phyloP scores from a whole-genome alignment of 2,113 vertebrate genomes.

The Sus scrofa region T2T-Sscrofa CM000812.6:29671001-29671500 shows the following conservation, averaged over 20 bases:
- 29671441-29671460: slow-evolving; percentile 58
- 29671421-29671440: slow-evolving; percentile 49
- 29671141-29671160: slow-evolving; percentile 48
- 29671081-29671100: slow-evolving; percentile 9
- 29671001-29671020: not conserved
- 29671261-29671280: slow-evolving; percentile 19
- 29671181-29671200: not conserved
- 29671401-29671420: slow-evolving; percentile 57
- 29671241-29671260: slow-evolving; percentile 1
- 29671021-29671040: slow-evolving; percentile 22
- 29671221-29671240: slow-evolving; percentile 27
- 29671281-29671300: slow-evolving; percentile 15
- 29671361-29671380: slow-evolving; percentile 68
- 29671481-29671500: slow-evolving; percentile 73
- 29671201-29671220: not conserved
- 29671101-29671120: slow-evolving; percentile 30
- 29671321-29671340: slow-evolving; percentile 53
- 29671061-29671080: not conserved
- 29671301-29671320: slow-evolving; percentile 51
- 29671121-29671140: not conserved
- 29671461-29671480: slow-evolving; percentile 50
- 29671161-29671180: slow-evolving; percentile 23
- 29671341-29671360: slow-evolving; percentile 42
- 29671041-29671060: slow-evolving; percentile 5
- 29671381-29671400: slow-evolving; percentile 66